phyloP scores from a whole-genome alignment of 1,140 invertebrate genomes.

The Camponotus pennsylvanicus region DNA sequence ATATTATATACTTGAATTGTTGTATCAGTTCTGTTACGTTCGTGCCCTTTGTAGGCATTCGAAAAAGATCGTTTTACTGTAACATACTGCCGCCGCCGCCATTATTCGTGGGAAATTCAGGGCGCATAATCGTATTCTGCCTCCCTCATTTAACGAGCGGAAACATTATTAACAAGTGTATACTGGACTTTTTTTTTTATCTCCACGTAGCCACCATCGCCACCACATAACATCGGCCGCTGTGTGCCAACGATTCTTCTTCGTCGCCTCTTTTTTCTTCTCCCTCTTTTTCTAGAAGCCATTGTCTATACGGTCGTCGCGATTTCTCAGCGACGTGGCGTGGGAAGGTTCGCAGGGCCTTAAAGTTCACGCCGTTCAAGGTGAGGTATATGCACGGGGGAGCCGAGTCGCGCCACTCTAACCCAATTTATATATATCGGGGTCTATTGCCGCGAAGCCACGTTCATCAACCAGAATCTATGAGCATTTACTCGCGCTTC shows the following conservation, averaged over 20 bases:
- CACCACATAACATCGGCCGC: slow-evolving; percentile 42
- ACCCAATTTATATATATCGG: slow-evolving; percentile 78
- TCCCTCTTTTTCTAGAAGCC: slow-evolving; percentile 73
- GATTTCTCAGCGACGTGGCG: slow-evolving; percentile 81
- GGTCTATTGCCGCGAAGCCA: slow-evolving; percentile 10
- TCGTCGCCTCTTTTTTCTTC: slow-evolving; percentile 28
- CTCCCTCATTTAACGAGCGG: slow-evolving; percentile 82
- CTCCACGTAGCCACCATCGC: slow-evolving; percentile 34
- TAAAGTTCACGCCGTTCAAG: slow-evolving; percentile 81
- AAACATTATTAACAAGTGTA: slow-evolving; percentile 83
- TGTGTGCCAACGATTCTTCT: slow-evolving; percentile 8
- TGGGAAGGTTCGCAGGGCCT: slow-evolving; percentile 86
- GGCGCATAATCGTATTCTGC: slow-evolving; percentile 68
- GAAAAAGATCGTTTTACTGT: slow-evolving; percentile 10
- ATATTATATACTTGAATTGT: neutral
- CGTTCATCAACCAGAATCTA: slow-evolving; percentile 2
- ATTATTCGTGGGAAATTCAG: slow-evolving; percentile 72
- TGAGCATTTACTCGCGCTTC: neutral
- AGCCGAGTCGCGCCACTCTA: slow-evolving; percentile 69
- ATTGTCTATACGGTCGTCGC: slow-evolving; percentile 82
- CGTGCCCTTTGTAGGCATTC: slow-evolving; percentile 20
- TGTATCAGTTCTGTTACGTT: neutral
- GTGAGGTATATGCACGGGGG: slow-evolving; percentile 55
- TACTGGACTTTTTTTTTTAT: slow-evolving; percentile 67
- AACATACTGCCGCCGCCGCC: slow-evolving; percentile 38